These are phyloP conservation scores for Istiophorus platypterus DNA, from an alignment of 2,113 vertebrate species.

Conservation along the genomic window DNA sequence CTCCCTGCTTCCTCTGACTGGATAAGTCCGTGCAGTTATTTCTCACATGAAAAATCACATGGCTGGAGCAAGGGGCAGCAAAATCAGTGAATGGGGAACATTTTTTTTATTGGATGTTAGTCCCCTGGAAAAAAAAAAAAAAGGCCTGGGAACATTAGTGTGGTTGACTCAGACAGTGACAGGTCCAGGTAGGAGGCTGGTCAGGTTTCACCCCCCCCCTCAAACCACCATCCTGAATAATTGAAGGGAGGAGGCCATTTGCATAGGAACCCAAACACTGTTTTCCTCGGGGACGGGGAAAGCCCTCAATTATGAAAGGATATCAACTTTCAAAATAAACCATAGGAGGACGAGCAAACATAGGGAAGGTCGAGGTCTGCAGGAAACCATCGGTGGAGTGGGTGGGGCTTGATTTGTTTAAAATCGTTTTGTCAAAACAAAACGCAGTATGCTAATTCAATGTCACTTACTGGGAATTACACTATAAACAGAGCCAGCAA, in stretches of 20 bases:
- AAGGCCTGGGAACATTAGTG: background rate
- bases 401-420: too few species aligned
- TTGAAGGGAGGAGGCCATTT: constrained; percentile 74
- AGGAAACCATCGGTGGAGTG: too few species aligned
- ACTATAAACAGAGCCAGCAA: accelerated
- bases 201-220: constrained; percentile 53
- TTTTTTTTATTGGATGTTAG: constrained; percentile 40
- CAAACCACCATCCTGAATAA: too few species aligned
- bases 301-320: constrained; percentile 1
- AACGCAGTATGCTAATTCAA: background rate
- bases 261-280: constrained; percentile 84
- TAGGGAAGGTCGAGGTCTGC: too few species aligned
- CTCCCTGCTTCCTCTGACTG: background rate
- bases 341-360: too few species aligned
- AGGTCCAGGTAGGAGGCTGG: constrained; percentile 36
- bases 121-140: background rate
- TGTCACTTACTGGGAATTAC: too few species aligned
- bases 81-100: constrained; percentile 32
- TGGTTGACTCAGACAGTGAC: constrained; percentile 17
- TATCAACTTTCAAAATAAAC: background rate
- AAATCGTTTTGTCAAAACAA: background rate
- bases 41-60: constrained; percentile 61
- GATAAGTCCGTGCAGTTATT: background rate
- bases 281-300: background rate
- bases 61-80: constrained; percentile 21